phyloP scores from a whole-genome alignment of 2,888 invertebrate genomes.

The Sphecodes monilicornis region DNA sequence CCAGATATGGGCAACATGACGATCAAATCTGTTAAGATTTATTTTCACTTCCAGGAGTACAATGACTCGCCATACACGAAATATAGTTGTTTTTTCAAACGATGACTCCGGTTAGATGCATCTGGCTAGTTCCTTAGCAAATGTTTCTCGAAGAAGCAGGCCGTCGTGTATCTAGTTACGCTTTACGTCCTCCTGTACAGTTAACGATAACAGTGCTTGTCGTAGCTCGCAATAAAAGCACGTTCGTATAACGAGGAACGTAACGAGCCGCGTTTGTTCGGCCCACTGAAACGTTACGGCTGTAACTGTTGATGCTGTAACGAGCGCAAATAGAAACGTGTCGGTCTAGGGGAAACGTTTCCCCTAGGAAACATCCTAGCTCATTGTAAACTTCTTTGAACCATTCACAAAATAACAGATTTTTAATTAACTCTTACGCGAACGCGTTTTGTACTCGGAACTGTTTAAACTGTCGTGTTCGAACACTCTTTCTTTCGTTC shows the following conservation, averaged over 20 bases:
- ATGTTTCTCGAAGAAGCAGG: not conserved
- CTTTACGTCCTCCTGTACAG: constrained; percentile 18
- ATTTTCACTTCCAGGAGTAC: not conserved
- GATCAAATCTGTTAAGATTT: not conserved
- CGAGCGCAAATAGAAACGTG: constrained; percentile 24
- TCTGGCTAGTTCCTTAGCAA: not conserved
- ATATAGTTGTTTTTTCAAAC: not conserved
- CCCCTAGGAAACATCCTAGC: not conserved
- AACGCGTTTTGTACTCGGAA: not conserved
- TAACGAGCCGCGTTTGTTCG: constrained; percentile 33
- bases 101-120: not conserved
- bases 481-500: not conserved
- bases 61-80: not conserved
- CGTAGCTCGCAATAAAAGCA: constrained; percentile 38
- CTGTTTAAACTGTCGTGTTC: not conserved
- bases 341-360: not conserved
- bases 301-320: constrained; percentile 13
- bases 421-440: not conserved
- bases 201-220: constrained; percentile 49
- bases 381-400: not conserved
- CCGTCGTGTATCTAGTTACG: constrained; percentile 6
- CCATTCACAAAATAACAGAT: not conserved
- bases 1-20: too few relatives aligned
- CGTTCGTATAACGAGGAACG: constrained; percentile 34
- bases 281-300: constrained; percentile 27